A percentile compares a stretch with the other conserved stretches of the same genome.
Evolutionary conservation across 2,888 invertebrate species (phyloP).

Genomic region (Podotricha telesiphe): DNA sequence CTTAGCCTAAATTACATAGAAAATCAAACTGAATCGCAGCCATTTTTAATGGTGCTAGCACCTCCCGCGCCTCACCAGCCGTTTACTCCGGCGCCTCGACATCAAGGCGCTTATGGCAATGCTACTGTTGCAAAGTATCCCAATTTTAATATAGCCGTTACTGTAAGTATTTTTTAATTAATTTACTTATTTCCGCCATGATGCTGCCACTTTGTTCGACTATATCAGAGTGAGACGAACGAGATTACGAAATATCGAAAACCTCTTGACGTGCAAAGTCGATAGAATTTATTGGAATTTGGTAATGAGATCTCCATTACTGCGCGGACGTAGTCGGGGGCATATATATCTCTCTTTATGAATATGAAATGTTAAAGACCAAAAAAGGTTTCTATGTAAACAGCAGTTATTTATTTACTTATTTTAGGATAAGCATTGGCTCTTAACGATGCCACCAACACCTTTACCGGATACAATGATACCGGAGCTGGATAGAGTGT

Average conservation of each 20-base stretch:
- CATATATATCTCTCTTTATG: too few species aligned
- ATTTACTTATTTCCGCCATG: too few species aligned
- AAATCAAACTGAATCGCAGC: slow-evolving; percentile 69
- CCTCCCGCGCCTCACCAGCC: slow-evolving; percentile 95
- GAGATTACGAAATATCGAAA: too few species aligned
- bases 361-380: too few species aligned
- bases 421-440: slow-evolving; percentile 92
- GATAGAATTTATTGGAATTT: too few species aligned
- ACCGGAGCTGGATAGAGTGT: slow-evolving; percentile 86
- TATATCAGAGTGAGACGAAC: too few species aligned
- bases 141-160: slow-evolving; percentile 84
- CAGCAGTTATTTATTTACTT: background rate
- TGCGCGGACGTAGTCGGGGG: too few species aligned
- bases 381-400: too few species aligned
- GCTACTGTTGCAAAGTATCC: slow-evolving; percentile 86
- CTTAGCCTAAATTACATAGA: slow-evolving; percentile 61
- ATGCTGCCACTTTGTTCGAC: too few species aligned
- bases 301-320: too few species aligned
- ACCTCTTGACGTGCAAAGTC: too few species aligned
- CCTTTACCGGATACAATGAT: slow-evolving; percentile 85
- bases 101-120: slow-evolving; percentile 84
- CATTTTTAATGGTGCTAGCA: slow-evolving; percentile 93
- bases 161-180: slow-evolving; percentile 49
- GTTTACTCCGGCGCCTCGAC: slow-evolving; percentile 91
- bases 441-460: slow-evolving; percentile 87